These are phyloP conservation scores for Circaetus gallicus DNA, from an alignment of 2,113 vertebrate genomes.

Conservation along the genomic window DNA sequence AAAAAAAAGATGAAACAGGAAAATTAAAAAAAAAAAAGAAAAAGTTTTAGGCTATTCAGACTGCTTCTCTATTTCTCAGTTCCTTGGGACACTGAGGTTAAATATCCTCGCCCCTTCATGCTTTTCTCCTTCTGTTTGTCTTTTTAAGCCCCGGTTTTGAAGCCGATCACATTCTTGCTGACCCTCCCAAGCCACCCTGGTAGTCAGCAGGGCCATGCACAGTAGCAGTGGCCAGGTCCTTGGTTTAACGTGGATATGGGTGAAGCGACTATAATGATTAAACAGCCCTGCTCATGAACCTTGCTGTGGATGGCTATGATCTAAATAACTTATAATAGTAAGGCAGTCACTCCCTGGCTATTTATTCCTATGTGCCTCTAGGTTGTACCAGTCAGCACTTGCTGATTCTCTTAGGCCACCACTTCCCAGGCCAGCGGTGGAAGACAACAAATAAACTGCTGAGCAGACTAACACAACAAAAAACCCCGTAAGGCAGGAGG, in stretches of 20 bases:
- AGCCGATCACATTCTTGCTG: not conserved
- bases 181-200: not conserved
- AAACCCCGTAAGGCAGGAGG: not conserved
- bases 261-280: not conserved
- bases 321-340: not conserved
- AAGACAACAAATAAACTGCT: not conserved
- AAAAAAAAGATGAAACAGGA: not conserved
- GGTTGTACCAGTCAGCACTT: too few relatives aligned
- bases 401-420: not conserved
- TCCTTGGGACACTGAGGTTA: not conserved
- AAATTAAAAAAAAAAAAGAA: not conserved
- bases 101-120: not conserved
- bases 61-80: not conserved
- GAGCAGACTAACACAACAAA: not conserved
- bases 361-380: not conserved
- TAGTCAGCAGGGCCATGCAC: not conserved
- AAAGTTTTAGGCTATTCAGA: not conserved
- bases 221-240: not conserved
- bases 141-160: not conserved
- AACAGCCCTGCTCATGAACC: not conserved
- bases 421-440: not conserved
- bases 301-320: not conserved
- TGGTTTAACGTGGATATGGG: not conserved
- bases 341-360: not conserved
- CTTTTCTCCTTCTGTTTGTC: not conserved